Percentiles rank a stretch among this genome's conserved stretches.
Conservation (phyloP, 2,888 invertebrate species). For the Drosophila borborema region DNA sequence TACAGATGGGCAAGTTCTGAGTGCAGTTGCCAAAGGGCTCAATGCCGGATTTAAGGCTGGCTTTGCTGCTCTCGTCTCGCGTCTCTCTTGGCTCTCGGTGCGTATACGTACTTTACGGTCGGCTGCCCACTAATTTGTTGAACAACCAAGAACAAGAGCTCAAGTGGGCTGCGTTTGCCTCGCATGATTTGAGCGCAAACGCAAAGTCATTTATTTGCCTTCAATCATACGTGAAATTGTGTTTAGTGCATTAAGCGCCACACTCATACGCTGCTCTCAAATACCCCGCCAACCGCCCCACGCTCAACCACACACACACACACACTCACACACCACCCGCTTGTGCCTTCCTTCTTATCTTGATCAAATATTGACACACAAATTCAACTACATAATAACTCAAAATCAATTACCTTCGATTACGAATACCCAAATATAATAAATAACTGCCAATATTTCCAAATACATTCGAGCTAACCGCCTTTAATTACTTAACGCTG, state of each 20-base stretch:
- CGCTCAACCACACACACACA: neutral
- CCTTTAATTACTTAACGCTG: conserved; percentile 5
- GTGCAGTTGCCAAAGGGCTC: conserved; percentile 31
- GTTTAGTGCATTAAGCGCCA: conserved; percentile 62
- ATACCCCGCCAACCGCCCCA: conserved; percentile 1
- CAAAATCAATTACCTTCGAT: conserved; percentile 54
- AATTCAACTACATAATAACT: conserved; percentile 38
- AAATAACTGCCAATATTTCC: neutral
- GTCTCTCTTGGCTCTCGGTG: conserved; percentile 24
- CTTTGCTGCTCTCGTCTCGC: conserved; percentile 1
- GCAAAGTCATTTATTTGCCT: conserved; percentile 66
- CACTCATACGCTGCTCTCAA: conserved; percentile 31
- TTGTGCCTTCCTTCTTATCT: conserved; percentile 8
- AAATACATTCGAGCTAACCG: neutral
- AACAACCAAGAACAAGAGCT: conserved; percentile 10
- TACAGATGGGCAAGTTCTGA: conserved; percentile 20
- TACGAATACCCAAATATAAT: conserved; percentile 12
- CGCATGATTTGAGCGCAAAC: conserved; percentile 57
- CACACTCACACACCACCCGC: too few relatives aligned
- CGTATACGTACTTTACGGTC: conserved; percentile 44
- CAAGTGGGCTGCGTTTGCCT: conserved; percentile 38
- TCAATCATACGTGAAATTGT: conserved; percentile 71
- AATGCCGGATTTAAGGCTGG: conserved; percentile 20
- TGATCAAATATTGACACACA: conserved; percentile 47
- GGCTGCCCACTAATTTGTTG: conserved; percentile 44